Percentiles rank a stretch among this genome's conserved stretches.
Evolutionary conservation across 1,140 invertebrate genomes (phyloP).

Genomic region (Prorops nasuta): DNA sequence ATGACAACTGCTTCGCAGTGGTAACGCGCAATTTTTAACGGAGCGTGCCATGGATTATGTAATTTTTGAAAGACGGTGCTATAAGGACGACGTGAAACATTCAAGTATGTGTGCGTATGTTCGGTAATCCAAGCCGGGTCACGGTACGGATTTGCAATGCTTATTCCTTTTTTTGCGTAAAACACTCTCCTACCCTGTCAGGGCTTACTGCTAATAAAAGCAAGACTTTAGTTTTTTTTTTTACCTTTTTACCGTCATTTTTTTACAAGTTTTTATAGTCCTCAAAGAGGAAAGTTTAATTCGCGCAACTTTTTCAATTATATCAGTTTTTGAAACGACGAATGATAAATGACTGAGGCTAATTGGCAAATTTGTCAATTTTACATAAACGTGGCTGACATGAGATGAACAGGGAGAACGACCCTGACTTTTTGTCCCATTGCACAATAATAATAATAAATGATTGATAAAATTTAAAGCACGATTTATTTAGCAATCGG

Average conservation of each 20-base stretch:
- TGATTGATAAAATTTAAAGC: constrained; percentile 10
- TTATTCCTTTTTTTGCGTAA: not conserved
- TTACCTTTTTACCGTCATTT: not conserved
- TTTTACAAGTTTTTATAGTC: not conserved
- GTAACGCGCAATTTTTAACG: constrained; percentile 8
- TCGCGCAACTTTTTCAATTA: not conserved
- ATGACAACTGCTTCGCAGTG: constrained; percentile 26
- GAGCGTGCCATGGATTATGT: constrained; percentile 24
- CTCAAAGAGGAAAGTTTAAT: not conserved
- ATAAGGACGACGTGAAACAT: too few species aligned
- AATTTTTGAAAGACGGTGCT: constrained; percentile 4
- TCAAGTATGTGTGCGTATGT: constrained; percentile 16
- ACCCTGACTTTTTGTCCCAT: constrained; percentile 13
- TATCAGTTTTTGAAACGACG: not conserved
- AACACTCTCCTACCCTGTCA: not conserved
- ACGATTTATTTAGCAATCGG: constrained; percentile 8
- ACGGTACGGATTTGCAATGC: not conserved
- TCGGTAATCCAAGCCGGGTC: constrained; percentile 14
- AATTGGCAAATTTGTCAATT: too few species aligned
- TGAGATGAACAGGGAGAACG: not conserved
- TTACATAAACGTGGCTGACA: too few species aligned
- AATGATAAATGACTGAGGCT: not conserved
- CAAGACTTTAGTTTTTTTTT: not conserved
- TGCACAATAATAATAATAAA: constrained; percentile 5
- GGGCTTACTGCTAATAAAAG: too few species aligned